Evolutionary conservation across 2,888 invertebrate genomes (phyloP).

Genomic region (Selenia dentaria): DNA sequence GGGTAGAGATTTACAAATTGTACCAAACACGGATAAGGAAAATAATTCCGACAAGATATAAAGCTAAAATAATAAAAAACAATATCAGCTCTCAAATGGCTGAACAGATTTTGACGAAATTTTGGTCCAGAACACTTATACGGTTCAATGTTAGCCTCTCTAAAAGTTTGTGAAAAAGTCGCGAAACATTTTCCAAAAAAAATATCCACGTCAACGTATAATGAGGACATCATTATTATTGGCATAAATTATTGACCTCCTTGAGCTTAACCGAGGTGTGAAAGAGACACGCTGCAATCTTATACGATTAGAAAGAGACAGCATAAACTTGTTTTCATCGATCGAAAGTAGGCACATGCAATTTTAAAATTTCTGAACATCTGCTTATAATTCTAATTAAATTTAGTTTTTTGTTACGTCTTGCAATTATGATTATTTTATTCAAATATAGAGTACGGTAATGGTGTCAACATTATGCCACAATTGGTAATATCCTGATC

Average conservation of each 20-base stretch:
- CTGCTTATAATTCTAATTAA: slow-evolving; percentile 5
- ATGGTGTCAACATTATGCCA: slow-evolving; percentile 12
- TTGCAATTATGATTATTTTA: slow-evolving; percentile 4
- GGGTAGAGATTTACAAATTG: too few relatives aligned
- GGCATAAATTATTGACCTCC: slow-evolving; percentile 8
- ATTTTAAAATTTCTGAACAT: slow-evolving; percentile 2
- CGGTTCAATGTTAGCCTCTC: too few relatives aligned
- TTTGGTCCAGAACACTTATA: too few relatives aligned
- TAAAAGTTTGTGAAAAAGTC: too few relatives aligned
- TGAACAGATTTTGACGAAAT: too few relatives aligned
- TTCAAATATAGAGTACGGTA: slow-evolving; percentile 5
- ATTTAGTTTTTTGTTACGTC: slow-evolving; percentile 1
- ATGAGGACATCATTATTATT: slow-evolving; percentile 13
- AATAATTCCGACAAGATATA: too few relatives aligned
- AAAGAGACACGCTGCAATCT: neutral
- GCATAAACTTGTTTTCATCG: slow-evolving; percentile 11
- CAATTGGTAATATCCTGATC: slow-evolving; percentile 4
- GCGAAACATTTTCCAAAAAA: neutral
- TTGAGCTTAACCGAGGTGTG: neutral
- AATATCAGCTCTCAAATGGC: too few relatives aligned
- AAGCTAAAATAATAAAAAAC: too few relatives aligned
- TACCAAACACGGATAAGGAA: too few relatives aligned
- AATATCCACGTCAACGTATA: neutral
- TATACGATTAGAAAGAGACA: slow-evolving; percentile 3
- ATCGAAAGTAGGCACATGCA: slow-evolving; percentile 7